Conservation (phyloP, 2,113 vertebrate genomes). For the Podarcis raffonei region DNA sequence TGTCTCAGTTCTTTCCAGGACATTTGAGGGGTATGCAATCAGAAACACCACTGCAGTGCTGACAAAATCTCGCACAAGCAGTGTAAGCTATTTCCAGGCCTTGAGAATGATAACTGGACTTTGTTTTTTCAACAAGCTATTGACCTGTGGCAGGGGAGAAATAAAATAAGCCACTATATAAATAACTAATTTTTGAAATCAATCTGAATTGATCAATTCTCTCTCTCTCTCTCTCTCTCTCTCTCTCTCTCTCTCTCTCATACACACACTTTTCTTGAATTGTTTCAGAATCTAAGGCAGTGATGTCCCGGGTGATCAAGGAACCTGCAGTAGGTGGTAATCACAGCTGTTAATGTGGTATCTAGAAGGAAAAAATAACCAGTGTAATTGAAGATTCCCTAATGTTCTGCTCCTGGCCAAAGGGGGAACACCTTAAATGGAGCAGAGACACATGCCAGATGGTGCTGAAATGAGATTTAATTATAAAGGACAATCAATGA, state of each 20-base stretch:
- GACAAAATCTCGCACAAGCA: too few relatives aligned
- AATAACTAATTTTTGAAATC: neutral
- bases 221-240: neutral
- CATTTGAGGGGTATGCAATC: too few relatives aligned
- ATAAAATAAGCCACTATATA: neutral
- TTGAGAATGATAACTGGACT: neutral
- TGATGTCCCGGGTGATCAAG: neutral
- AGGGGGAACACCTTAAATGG: slow-evolving; percentile 13
- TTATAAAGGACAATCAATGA: slow-evolving; percentile 26
- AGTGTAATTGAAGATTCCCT: slow-evolving; percentile 13
- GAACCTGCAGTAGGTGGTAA: neutral
- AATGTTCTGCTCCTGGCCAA: slow-evolving; percentile 9
- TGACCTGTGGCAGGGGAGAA: neutral
- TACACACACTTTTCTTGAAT: neutral
- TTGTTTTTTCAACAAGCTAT: neutral
- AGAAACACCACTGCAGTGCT: too few relatives aligned
- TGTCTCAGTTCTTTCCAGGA: too few relatives aligned
- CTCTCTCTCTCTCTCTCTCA: neutral
- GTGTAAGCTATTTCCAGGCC: too few relatives aligned
- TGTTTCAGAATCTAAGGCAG: neutral
- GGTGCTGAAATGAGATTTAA: slow-evolving; percentile 19
- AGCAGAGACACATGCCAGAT: slow-evolving; percentile 25
- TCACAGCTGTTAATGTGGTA: slow-evolving; percentile 3
- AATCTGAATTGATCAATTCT: neutral
- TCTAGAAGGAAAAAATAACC: neutral